phyloP scores from a whole-genome alignment of 2,888 invertebrate genomes.

The Drosophila borborema region DNA sequence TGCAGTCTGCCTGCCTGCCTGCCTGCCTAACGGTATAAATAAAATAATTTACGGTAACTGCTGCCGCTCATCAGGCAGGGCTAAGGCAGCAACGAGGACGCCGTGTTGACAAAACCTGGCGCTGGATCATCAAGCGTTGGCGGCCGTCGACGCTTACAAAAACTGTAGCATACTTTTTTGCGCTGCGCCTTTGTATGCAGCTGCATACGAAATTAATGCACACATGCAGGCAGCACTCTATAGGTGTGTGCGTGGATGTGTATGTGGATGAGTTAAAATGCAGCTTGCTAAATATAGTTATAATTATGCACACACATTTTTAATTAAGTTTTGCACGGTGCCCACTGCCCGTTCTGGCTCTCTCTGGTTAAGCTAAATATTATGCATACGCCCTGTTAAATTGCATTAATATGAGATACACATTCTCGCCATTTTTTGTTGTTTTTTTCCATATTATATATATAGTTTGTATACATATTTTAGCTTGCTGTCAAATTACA shows the following conservation, averaged over 20 bases:
- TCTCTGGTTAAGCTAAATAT: constrained; percentile 69
- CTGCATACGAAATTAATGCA: constrained; percentile 74
- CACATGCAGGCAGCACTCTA: constrained; percentile 36
- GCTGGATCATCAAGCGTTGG: constrained; percentile 69
- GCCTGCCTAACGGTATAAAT: constrained; percentile 67
- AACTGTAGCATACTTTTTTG: constrained; percentile 70
- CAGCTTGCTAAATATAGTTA: constrained; percentile 78
- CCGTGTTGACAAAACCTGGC: constrained; percentile 72
- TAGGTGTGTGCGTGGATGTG: constrained; percentile 29
- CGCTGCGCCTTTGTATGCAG: constrained; percentile 64
- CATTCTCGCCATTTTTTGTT: neutral
- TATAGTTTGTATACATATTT: constrained; percentile 8
- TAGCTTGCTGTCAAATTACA: constrained; percentile 59
- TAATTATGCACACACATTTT: constrained; percentile 80
- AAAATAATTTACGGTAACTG: constrained; percentile 80
- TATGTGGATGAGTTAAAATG: constrained; percentile 36
- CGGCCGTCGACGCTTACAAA: constrained; percentile 62
- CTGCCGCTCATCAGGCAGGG: constrained; percentile 72
- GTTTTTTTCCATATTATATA: constrained; percentile 5
- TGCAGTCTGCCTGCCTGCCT: constrained; percentile 11
- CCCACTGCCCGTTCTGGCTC: constrained; percentile 47
- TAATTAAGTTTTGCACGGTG: constrained; percentile 74
- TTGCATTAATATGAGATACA: constrained; percentile 70
- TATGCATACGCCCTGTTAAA: constrained; percentile 78
- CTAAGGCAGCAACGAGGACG: constrained; percentile 32